Conservation (phyloP, 2,113 vertebrate species). For the Eptesicus fuscus region DNA sequence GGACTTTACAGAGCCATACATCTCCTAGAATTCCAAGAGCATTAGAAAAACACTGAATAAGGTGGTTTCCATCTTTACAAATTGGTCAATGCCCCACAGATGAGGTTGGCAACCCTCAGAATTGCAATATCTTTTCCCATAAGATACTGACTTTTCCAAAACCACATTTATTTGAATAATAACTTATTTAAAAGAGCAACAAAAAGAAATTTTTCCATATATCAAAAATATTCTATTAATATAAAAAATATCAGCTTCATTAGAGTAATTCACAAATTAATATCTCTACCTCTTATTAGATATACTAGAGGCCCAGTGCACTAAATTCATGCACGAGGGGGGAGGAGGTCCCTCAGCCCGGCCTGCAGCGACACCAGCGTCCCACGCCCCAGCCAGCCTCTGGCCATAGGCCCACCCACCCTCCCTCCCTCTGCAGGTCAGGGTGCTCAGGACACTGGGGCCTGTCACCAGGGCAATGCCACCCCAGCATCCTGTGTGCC, state of each 20-base stretch:
- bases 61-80: not conserved
- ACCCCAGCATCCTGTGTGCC: no score
- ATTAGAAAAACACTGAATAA: not conserved
- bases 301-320: not conserved
- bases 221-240: conserved; percentile 19
- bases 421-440: no score
- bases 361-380: no score
- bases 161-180: not conserved
- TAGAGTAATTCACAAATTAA: conserved; percentile 8
- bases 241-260: not conserved
- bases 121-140: not conserved
- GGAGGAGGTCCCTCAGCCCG: no score
- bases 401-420: no score
- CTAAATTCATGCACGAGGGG: no score
- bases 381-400: no score
- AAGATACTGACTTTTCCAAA: not conserved
- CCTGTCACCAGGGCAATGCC: no score
- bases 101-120: not conserved
- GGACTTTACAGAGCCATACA: not conserved
- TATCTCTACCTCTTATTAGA: conserved; percentile 26
- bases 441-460: no score
- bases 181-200: not conserved
- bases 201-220: not conserved
- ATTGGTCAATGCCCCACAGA: not conserved
- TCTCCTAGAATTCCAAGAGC: not conserved